A percentile compares a stretch with the other conserved stretches of the same genome.
These are phyloP conservation scores for Trinectes maculatus DNA, from an alignment of 2,113 vertebrate genomes.

Conservation along the genomic window DNA sequence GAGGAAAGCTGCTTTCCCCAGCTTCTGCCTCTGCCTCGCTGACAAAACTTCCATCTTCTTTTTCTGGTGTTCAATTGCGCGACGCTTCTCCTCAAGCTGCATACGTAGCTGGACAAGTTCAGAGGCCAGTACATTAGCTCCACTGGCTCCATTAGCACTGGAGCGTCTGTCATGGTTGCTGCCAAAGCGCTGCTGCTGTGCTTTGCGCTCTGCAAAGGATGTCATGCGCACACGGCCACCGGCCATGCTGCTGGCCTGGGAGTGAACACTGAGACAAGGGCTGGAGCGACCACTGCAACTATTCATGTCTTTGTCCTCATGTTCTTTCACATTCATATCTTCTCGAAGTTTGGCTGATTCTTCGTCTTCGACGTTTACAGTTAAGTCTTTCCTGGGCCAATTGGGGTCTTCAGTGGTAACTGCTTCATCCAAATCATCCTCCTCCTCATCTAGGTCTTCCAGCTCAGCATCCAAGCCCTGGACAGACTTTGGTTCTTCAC, in stretches of 20 bases:
- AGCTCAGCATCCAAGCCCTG: constrained; percentile 85
- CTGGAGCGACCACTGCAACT: constrained; percentile 91
- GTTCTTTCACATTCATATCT: constrained; percentile 94
- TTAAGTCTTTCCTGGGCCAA: constrained; percentile 63
- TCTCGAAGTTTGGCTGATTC: constrained; percentile 94
- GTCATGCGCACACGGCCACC: constrained; percentile 93
- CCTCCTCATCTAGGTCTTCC: constrained; percentile 87
- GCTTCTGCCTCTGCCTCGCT: constrained; percentile 88
- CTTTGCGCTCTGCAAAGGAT: constrained; percentile 93
- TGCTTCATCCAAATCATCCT: constrained; percentile 78
- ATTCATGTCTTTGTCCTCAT: constrained; percentile 89
- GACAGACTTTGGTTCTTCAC: constrained; percentile 79
- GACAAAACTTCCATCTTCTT: constrained; percentile 93
- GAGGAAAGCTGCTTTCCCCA: constrained; percentile 95
- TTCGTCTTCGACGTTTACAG: constrained; percentile 87
- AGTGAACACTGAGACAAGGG: constrained; percentile 89
- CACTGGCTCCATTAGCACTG: constrained; percentile 80
- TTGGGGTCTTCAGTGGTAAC: constrained; percentile 81
- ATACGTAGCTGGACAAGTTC: constrained; percentile 94
- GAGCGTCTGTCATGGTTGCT: constrained; percentile 92
- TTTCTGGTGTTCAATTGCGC: constrained; percentile 95
- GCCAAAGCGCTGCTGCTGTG: constrained; percentile 87
- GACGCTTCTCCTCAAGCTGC: constrained; percentile 95
- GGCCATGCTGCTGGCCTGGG: constrained; percentile 88
- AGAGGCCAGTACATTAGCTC: constrained; percentile 82